Percentiles rank a stretch among this genome's conserved stretches.
Conservation (phyloP, 2,888 invertebrate species). For the Embidobia sp. region DNA sequence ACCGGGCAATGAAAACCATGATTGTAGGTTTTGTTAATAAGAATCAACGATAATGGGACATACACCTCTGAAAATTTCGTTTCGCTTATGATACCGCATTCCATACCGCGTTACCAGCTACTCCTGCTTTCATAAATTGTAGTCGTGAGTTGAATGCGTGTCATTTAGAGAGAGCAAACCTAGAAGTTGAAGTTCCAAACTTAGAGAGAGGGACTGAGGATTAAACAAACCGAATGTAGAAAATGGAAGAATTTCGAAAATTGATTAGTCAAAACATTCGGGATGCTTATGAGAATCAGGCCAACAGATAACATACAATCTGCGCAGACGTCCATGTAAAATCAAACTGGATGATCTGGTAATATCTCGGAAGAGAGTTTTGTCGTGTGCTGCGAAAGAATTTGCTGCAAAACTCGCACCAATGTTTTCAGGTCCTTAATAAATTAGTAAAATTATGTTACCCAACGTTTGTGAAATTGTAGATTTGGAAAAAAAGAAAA, state of each 20-base stretch:
- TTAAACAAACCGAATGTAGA: too few species aligned
- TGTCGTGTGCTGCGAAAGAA: not conserved
- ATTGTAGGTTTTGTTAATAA: not conserved
- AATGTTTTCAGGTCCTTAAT: not conserved
- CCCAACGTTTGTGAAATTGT: too few species aligned
- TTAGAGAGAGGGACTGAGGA: too few species aligned
- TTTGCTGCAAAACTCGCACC: not conserved
- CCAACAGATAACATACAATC: too few species aligned
- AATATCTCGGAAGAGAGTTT: not conserved
- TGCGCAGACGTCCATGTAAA: not conserved
- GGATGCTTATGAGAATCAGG: too few species aligned
- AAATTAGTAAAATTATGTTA: too few species aligned
- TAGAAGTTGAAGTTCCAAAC: too few species aligned
- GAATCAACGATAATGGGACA: not conserved
- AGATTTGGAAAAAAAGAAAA: too few species aligned
- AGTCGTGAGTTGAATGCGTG: not conserved
- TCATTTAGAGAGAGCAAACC: too few species aligned
- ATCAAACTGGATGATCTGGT: not conserved
- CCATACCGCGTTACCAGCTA: not conserved
- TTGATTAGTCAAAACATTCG: too few species aligned
- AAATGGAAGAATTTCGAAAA: too few species aligned
- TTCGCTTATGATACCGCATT: not conserved
- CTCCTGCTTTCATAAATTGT: not conserved
- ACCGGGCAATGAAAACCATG: not conserved
- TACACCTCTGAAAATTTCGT: not conserved